Conservation (phyloP, 2,113 vertebrate species). For the zebrafish (Danio rerio) region DNA sequence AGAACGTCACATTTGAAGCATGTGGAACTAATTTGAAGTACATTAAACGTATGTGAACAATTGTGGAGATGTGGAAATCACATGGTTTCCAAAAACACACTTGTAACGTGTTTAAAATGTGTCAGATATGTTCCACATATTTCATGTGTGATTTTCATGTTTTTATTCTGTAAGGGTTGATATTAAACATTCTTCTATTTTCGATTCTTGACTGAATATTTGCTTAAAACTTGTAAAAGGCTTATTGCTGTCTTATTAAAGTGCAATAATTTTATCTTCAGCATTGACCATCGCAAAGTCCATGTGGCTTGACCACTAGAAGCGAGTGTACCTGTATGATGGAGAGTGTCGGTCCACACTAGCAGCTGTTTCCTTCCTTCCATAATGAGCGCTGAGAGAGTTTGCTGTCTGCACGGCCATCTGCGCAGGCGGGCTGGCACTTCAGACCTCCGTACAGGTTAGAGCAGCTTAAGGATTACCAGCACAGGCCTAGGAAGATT, state of each 20-base stretch:
- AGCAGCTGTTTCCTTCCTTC: not conserved
- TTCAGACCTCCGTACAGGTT: slow-evolving; percentile 37
- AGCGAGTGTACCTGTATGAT: not conserved
- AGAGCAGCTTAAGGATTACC: slow-evolving; percentile 54
- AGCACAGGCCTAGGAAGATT: slow-evolving; percentile 52
- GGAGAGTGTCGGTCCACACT: not conserved
- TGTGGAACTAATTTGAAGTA: no score
- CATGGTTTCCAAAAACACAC: no score
- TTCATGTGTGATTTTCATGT: no score
- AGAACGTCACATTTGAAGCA: no score
- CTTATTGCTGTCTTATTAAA: not conserved
- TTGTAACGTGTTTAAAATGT: no score
- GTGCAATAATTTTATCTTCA: not conserved
- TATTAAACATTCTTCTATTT: not conserved
- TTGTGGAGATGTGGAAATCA: no score
- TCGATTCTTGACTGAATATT: not conserved
- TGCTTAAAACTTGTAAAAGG: not conserved
- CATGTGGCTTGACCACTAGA: not conserved
- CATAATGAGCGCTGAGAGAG: not conserved
- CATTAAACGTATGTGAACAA: no score
- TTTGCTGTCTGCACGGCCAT: slow-evolving; percentile 21
- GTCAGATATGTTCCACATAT: no score
- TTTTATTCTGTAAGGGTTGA: not conserved
- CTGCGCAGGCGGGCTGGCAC: not conserved
- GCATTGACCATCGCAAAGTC: not conserved